Evolutionary conservation across 2,113 vertebrate species (phyloP).

Genomic region (Abramis brama): DNA sequence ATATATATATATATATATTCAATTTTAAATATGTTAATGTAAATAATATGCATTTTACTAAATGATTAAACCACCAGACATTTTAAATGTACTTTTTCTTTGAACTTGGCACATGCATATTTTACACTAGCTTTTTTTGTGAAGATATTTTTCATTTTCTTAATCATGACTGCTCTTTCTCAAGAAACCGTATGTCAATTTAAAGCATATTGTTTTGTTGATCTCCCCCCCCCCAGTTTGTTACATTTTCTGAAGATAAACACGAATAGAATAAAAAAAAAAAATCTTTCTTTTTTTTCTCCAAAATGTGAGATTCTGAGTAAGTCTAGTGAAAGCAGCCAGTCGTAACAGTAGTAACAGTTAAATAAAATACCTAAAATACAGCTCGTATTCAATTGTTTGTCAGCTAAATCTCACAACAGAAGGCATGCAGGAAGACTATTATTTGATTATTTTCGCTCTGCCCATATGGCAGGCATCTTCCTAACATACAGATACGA

Average conservation of each 20-base stretch:
- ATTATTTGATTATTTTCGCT: slow-evolving; percentile 20
- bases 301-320: neutral
- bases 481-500: slow-evolving; percentile 39
- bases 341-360: neutral
- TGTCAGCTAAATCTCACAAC: slow-evolving; percentile 10
- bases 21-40: too few species aligned
- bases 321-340: neutral
- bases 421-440: slow-evolving; percentile 8
- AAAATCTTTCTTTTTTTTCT: neutral
- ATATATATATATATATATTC: too few species aligned
- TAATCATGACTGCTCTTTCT: neutral
- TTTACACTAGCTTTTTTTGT: too few species aligned
- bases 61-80: too few species aligned
- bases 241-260: neutral
- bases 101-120: too few species aligned
- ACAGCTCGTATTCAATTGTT: neutral
- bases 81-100: too few species aligned
- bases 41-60: too few species aligned
- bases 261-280: neutral
- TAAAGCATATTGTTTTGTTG: neutral
- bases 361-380: neutral
- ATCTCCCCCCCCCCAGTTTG: neutral
- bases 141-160: neutral
- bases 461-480: slow-evolving; percentile 30
- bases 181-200: neutral